A percentile compares a stretch with the other conserved stretches of the same genome.
Conservation (phyloP, 2,113 vertebrate species). For the Morone chrysops region DNA sequence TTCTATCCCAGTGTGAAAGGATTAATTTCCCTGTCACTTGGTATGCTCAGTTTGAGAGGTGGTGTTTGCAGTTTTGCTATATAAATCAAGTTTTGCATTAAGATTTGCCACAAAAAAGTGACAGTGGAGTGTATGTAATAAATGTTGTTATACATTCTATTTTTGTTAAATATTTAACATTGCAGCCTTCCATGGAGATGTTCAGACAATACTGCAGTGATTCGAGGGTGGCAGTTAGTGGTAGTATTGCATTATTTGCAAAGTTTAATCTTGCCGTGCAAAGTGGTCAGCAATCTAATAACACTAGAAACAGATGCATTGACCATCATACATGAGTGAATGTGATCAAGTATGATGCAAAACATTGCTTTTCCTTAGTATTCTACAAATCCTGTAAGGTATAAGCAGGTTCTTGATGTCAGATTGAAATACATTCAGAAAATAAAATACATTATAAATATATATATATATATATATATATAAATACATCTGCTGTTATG, state of each 20-base stretch:
- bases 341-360: constrained; percentile 2
- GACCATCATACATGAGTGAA: neutral
- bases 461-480: too few relatives aligned
- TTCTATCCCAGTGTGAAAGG: constrained; percentile 23
- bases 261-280: constrained; percentile 3
- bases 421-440: neutral
- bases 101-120: neutral
- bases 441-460: neutral
- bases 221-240: neutral
- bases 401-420: neutral
- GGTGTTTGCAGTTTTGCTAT: neutral
- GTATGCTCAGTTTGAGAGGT: neutral
- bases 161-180: neutral
- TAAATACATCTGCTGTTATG: neutral
- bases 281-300: neutral
- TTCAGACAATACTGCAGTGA: neutral
- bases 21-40: constrained; percentile 24
- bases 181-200: neutral
- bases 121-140: neutral
- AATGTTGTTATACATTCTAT: neutral
- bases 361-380: neutral
- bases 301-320: neutral
- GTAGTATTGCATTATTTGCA: neutral
- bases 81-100: neutral
- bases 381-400: neutral